Evolutionary conservation across 2,113 vertebrate genomes (phyloP).

Genomic region (Spea multiplicata): DNA sequence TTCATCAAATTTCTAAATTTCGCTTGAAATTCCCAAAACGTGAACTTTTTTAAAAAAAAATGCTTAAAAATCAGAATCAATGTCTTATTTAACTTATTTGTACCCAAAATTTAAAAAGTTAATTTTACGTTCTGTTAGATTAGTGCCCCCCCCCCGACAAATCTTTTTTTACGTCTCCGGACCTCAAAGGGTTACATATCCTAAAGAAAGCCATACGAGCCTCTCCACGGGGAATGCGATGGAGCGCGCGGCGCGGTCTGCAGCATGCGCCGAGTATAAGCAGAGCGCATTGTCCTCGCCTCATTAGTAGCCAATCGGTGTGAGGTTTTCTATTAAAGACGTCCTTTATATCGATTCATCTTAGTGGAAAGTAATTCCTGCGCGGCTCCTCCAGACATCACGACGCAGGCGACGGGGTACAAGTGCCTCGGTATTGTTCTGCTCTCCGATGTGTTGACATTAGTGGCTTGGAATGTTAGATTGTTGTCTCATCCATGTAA

Average conservation of each 20-base stretch:
- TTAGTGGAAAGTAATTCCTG: conserved; percentile 34
- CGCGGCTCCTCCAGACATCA: conserved; percentile 39
- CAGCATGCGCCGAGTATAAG: not conserved
- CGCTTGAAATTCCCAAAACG: too few relatives aligned
- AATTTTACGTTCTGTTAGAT: too few relatives aligned
- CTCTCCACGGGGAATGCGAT: not conserved
- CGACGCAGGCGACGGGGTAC: not conserved
- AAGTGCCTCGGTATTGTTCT: conserved; percentile 7
- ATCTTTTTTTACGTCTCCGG: too few relatives aligned
- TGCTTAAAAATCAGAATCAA: too few relatives aligned
- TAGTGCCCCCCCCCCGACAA: too few relatives aligned
- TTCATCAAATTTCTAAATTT: too few relatives aligned
- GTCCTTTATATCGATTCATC: conserved; percentile 32
- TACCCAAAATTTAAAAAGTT: too few relatives aligned
- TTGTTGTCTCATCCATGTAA: conserved; percentile 35
- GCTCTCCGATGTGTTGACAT: conserved; percentile 20
- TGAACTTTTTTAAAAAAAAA: too few relatives aligned
- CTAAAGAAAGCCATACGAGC: not conserved
- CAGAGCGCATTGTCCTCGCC: conserved; percentile 10
- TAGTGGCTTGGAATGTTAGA: conserved; percentile 22
- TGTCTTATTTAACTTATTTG: too few relatives aligned
- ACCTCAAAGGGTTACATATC: too few relatives aligned
- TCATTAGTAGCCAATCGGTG: conserved; percentile 42
- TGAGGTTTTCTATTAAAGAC: conserved; percentile 18
- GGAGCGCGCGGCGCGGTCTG: not conserved